phyloP scores from a whole-genome alignment of 2,888 invertebrate species.

The Netelia inedita region DNA sequence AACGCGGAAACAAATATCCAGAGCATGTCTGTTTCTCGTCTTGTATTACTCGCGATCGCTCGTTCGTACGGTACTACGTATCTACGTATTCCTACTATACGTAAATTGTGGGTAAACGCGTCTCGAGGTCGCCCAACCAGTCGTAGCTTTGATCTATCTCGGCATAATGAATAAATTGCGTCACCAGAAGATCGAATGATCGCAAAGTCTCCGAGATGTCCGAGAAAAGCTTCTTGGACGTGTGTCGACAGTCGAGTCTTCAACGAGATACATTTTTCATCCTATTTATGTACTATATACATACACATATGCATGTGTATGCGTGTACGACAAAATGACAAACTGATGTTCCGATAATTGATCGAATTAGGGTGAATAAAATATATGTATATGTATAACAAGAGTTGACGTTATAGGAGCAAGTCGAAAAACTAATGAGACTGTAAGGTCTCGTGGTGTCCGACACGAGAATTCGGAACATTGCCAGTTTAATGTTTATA shows the following conservation, averaged over 20 bases:
- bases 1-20: constrained; percentile 78
- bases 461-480: constrained; percentile 51
- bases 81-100: constrained; percentile 33
- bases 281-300: not conserved
- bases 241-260: not conserved
- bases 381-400: not conserved
- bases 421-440: constrained; percentile 24
- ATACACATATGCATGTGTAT: not conserved
- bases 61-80: constrained; percentile 14
- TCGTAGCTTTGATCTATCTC: constrained; percentile 62
- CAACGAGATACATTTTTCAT: not conserved
- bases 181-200: constrained; percentile 29
- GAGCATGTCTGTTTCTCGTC: constrained; percentile 79
- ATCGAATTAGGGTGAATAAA: not conserved
- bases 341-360: too few species aligned
- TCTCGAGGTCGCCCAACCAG: constrained; percentile 66
- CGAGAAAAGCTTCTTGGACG: not conserved
- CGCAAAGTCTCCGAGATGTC: not conserved
- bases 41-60: constrained; percentile 73
- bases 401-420: not conserved
- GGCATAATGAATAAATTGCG: constrained; percentile 39
- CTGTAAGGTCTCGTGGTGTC: constrained; percentile 17
- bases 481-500: constrained; percentile 42
- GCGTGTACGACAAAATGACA: not conserved
- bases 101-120: constrained; percentile 62